phyloP scores from a whole-genome alignment of 2,797 vertebrate genomes.

The Sebastes taczanowskii region DNA sequence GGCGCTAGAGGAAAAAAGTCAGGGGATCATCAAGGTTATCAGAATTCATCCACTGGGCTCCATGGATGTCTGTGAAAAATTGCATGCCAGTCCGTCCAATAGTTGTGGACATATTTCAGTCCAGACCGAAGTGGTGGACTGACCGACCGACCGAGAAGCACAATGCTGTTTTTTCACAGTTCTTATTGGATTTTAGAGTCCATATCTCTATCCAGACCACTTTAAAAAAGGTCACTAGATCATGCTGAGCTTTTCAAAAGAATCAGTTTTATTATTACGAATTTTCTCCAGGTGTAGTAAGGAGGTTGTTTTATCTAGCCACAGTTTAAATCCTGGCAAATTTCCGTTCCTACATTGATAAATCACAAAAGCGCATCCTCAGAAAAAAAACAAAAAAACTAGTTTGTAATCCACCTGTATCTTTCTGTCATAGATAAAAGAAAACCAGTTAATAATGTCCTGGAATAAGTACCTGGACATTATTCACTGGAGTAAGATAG shows the following conservation, averaged over 20 bases:
- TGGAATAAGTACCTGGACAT: background rate
- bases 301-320: background rate
- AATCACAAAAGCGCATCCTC: background rate
- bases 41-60: background rate
- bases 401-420: background rate
- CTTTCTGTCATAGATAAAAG: background rate
- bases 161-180: background rate
- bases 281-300: background rate
- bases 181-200: too few relatives aligned
- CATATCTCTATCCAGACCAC: background rate
- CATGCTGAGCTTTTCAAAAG: background rate
- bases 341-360: too few relatives aligned
- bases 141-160: background rate
- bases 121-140: background rate
- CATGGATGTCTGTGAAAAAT: background rate
- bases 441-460: background rate
- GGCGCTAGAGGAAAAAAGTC: background rate
- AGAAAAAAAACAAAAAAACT: background rate
- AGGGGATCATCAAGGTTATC: background rate
- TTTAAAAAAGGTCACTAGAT: background rate
- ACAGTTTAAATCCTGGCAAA: background rate
- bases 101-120: background rate
- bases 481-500: background rate
- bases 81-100: background rate
- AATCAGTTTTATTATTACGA: background rate